Evolutionary conservation across 2,797 vertebrate species (phyloP).

Genomic region (Pseudochromis fuscus): DNA sequence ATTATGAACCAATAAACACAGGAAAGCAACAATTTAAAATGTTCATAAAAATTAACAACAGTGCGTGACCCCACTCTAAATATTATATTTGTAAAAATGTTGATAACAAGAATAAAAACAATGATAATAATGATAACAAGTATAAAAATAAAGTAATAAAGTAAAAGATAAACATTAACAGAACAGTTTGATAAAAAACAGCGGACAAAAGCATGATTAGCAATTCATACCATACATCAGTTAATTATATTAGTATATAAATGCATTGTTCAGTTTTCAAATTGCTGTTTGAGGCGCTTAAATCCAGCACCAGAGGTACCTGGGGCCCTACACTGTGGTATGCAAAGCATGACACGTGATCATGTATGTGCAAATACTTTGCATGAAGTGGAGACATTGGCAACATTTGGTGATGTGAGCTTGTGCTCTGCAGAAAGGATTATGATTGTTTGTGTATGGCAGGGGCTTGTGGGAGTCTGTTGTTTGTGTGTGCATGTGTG

Average conservation of each 20-base stretch:
- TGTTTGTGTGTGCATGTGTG: background rate
- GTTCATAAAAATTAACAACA: too few species aligned
- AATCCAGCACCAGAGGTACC: background rate
- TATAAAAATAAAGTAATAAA: background rate
- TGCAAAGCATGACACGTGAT: background rate
- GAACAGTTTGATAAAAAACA: background rate
- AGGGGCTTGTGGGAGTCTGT: background rate
- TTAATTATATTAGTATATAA: too few species aligned
- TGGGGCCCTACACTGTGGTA: background rate
- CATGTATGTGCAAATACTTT: constrained; percentile 2
- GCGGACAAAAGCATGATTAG: background rate
- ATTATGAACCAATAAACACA: too few species aligned
- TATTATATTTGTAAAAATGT: background rate
- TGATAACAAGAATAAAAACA: background rate
- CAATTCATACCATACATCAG: background rate
- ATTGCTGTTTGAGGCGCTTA: too few species aligned
- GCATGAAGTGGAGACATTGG: background rate
- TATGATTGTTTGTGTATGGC: constrained; percentile 26
- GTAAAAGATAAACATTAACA: background rate
- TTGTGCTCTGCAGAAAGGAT: constrained; percentile 41
- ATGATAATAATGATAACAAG: too few species aligned
- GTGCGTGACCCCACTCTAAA: too few species aligned
- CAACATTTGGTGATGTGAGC: background rate
- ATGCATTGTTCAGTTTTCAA: too few species aligned
- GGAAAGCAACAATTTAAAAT: too few species aligned